A percentile compares a stretch with the other conserved stretches of the same genome.
phyloP scores from a whole-genome alignment of 2,113 vertebrate species.

The Anser cygnoides region DNA sequence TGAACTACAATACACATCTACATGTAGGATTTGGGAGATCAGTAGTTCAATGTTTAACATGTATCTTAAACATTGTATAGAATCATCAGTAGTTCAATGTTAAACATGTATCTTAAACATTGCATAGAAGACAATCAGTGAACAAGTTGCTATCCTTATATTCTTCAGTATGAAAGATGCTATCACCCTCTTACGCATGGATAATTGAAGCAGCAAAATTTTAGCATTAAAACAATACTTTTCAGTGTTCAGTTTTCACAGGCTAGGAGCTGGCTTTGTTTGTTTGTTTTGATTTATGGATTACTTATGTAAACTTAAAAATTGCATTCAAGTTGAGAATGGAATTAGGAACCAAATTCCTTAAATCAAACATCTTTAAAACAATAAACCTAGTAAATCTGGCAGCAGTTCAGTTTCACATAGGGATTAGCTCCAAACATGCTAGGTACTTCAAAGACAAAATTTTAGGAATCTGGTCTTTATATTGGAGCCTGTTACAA shows the following conservation, averaged over 20 bases:
- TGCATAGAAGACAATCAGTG: not conserved
- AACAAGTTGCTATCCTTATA: not conserved
- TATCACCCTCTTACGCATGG: fast-evolving
- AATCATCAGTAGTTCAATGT: not conserved
- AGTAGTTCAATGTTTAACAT: not conserved
- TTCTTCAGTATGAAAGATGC: not conserved
- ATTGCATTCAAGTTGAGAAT: not conserved
- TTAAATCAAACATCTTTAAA: not conserved
- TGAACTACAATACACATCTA: not conserved
- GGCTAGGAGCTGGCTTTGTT: not conserved
- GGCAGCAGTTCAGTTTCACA: not conserved
- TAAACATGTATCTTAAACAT: not conserved
- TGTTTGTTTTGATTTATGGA: not conserved
- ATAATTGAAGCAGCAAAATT: not conserved
- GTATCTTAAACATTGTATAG: not conserved
- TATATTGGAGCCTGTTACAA: not conserved
- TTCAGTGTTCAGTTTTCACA: no score
- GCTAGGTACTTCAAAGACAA: not conserved
- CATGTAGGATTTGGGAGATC: not conserved
- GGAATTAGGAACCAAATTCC: not conserved
- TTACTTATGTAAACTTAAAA: not conserved
- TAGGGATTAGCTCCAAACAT: not conserved
- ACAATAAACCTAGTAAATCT: not conserved
- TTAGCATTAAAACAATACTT: not conserved
- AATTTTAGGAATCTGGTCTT: not conserved